Evolutionary conservation across 2,797 vertebrate species (phyloP).

Genomic region (Novumbra hubbsi): DNA sequence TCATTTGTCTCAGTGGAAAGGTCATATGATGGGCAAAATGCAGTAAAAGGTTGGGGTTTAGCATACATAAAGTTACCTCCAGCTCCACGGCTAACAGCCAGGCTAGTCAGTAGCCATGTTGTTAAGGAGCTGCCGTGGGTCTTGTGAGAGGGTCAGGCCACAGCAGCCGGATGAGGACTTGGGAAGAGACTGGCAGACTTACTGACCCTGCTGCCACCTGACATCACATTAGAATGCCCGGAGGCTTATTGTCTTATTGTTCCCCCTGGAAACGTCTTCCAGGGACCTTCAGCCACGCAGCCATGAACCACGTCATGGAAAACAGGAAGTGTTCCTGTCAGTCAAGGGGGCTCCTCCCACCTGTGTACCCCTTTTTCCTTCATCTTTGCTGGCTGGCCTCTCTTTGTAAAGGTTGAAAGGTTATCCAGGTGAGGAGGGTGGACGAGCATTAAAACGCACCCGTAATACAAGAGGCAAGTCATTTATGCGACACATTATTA

Average conservation of each 20-base stretch:
- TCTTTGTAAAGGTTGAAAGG: too few relatives aligned
- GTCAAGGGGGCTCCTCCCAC: too few relatives aligned
- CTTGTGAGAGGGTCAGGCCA: neutral
- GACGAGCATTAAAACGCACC: too few relatives aligned
- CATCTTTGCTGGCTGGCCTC: neutral
- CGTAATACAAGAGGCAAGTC: too few relatives aligned
- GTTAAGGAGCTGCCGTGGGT: neutral
- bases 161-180: neutral
- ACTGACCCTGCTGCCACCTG: constrained; percentile 7
- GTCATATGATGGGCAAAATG: constrained; percentile 30
- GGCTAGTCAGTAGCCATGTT: constrained; percentile 26
- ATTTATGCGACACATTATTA: too few relatives aligned
- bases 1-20: constrained; percentile 58
- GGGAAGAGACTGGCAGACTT: constrained; percentile 1
- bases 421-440: too few relatives aligned
- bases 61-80: constrained; percentile 39
- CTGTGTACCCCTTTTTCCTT: constrained; percentile 30
- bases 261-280: neutral
- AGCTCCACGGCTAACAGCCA: neutral
- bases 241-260: neutral
- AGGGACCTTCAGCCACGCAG: constrained; percentile 22
- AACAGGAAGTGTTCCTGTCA: constrained; percentile 41
- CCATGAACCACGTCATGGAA: constrained; percentile 47
- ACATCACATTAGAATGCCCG: neutral
- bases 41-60: constrained; percentile 43